A percentile compares a stretch with the other conserved stretches of the same genome.
phyloP scores from a whole-genome alignment of 92 coral and sea anemone genomes.

The Montipora capitata region DNA sequence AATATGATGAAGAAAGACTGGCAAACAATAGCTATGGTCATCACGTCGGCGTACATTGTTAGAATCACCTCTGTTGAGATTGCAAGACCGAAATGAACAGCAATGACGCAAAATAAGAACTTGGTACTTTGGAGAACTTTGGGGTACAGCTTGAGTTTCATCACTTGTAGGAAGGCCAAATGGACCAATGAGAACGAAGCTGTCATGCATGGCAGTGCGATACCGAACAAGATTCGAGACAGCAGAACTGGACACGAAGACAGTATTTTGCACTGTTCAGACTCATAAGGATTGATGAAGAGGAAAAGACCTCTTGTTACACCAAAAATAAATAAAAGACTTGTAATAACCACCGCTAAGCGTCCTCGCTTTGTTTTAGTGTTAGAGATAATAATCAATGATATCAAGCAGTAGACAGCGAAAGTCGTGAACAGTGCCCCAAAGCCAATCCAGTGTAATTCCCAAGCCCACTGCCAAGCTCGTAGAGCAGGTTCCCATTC shows the following conservation, averaged over 20 bases:
- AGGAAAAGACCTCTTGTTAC: constrained; percentile 77
- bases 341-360: constrained; percentile 66
- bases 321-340: constrained; percentile 73
- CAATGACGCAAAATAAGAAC: constrained; percentile 62
- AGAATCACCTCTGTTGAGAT: constrained; percentile 66
- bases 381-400: constrained; percentile 46
- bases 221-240: constrained; percentile 81
- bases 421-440: constrained; percentile 75
- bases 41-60: constrained; percentile 65
- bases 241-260: constrained; percentile 77
- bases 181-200: constrained; percentile 91
- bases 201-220: constrained; percentile 91
- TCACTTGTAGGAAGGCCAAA: constrained; percentile 81
- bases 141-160: constrained; percentile 84
- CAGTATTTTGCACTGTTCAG: constrained; percentile 84
- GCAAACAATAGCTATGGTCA: constrained; percentile 66
- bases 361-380: constrained; percentile 59
- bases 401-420: constrained; percentile 75
- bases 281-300: constrained; percentile 91
- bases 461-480: constrained; percentile 91
- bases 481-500: constrained; percentile 79
- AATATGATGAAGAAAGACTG: constrained; percentile 81
- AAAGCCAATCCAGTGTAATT: constrained; percentile 85
- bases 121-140: constrained; percentile 79
- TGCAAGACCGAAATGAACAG: constrained; percentile 78